phyloP scores from a whole-genome alignment of 2,113 vertebrate species.

The Monarcha castaneiventris region DNA sequence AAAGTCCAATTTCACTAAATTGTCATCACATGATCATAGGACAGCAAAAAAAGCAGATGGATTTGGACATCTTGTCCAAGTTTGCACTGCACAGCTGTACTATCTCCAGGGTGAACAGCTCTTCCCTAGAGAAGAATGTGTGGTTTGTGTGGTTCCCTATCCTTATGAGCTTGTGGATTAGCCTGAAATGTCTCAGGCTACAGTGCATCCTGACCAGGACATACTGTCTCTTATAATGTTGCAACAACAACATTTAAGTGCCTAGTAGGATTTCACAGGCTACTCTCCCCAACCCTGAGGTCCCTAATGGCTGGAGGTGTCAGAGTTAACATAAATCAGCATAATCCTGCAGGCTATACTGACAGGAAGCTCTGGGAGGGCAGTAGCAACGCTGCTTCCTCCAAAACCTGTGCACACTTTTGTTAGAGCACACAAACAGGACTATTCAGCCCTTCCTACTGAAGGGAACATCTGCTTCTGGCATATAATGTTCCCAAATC shows the following conservation, averaged over 20 bases:
- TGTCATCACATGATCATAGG: neutral
- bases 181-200: neutral
- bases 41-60: neutral
- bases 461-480: neutral
- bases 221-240: neutral
- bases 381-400: neutral
- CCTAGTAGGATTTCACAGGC: neutral
- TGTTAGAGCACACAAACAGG: neutral
- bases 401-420: accelerated
- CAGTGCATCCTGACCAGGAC: neutral
- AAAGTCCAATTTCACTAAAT: neutral
- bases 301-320: neutral
- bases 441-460: neutral
- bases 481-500: neutral
- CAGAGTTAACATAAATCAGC: neutral
- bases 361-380: neutral
- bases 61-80: neutral
- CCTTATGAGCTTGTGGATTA: neutral
- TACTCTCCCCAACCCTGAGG: neutral
- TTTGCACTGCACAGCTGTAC: accelerated
- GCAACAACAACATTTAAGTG: neutral
- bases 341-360: neutral
- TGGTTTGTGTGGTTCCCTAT: neutral
- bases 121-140: neutral
- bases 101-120: neutral